Evolutionary conservation across 2,113 vertebrate species (phyloP).

Genomic region (Tychaedon coryphoeus): DNA sequence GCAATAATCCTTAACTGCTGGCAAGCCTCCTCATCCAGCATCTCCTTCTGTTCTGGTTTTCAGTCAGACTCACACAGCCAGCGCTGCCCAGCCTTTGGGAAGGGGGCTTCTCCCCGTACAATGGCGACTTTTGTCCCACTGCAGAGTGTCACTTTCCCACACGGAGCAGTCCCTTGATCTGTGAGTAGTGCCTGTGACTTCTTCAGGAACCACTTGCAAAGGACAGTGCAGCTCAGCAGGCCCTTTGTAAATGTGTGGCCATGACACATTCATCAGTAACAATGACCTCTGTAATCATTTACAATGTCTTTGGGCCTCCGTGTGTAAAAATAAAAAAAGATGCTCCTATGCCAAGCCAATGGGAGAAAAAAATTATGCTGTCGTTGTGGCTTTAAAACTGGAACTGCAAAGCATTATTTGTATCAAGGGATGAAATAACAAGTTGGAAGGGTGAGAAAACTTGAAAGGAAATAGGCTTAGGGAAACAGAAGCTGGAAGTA

Average conservation of each 20-base stretch:
- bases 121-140: background rate
- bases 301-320: background rate
- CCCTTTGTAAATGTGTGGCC: background rate
- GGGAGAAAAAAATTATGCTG: constrained; percentile 14
- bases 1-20: background rate
- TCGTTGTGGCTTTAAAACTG: background rate
- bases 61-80: background rate
- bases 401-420: constrained; percentile 37
- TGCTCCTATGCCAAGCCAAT: background rate
- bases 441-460: constrained; percentile 30
- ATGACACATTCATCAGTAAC: background rate
- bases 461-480: constrained; percentile 43
- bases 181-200: background rate
- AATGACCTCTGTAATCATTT: constrained; percentile 37
- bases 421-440: constrained; percentile 45
- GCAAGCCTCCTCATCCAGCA: background rate
- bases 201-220: background rate
- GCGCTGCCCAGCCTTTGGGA: background rate
- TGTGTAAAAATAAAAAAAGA: background rate
- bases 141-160: background rate
- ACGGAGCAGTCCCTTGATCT: background rate
- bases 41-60: background rate
- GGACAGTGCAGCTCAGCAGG: constrained; percentile 13
- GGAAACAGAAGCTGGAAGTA: constrained; percentile 62
- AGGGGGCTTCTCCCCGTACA: background rate